Base-by-base conservation (phyloP, 1,140 invertebrate species). In the Ganaspis sp. region DNA sequence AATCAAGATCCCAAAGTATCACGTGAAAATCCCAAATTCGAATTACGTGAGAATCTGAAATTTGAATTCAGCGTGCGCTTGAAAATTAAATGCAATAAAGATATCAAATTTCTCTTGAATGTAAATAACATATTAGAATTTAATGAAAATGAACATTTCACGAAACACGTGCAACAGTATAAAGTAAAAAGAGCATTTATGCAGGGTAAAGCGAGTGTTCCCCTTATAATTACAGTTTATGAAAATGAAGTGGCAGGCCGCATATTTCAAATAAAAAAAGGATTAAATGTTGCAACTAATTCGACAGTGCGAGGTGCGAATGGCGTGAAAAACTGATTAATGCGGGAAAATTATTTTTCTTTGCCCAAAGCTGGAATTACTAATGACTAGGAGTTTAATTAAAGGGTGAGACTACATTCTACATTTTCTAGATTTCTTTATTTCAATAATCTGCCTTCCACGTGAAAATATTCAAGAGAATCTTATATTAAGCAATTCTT, bases 361-460 rank as follows among this genome's bases (percentile, higher is more conserved):
- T 64, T 34, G 11, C 5, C 23, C 12, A 64, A 34, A 4, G 5
- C 26, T 12, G 58, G 26, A n/a, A 64, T 15, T 29, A 64, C 58
- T 64, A 29, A 64, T 64, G 26, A 64, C 26, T 64, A n/a, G 12
- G 26, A 64, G 26, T 64, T 64, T 64, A 64, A 64, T 64, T 64
- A 29, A 29, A 64, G 23, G 58, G 58, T 64, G 23, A 64, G 58
- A 29, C 23, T 8, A 9, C 6, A 64, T n/a, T 64, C 9, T 17
- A 4, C 45, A 17, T 6, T 4, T 49, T 17, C 29, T 34, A 34
- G 29, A 34, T 34, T 34, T 3, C 29, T 3, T 34, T 6, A 3
- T 6, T 34, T 34, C 29, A 34, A 34, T 34, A 34, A 34, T 49
- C 5, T 49, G 1, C 17, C 17, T 4, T 15, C 17, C 12, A 5